Evolutionary conservation across 2,113 vertebrate genomes (phyloP).

Genomic region (Zosterops japonicus): DNA sequence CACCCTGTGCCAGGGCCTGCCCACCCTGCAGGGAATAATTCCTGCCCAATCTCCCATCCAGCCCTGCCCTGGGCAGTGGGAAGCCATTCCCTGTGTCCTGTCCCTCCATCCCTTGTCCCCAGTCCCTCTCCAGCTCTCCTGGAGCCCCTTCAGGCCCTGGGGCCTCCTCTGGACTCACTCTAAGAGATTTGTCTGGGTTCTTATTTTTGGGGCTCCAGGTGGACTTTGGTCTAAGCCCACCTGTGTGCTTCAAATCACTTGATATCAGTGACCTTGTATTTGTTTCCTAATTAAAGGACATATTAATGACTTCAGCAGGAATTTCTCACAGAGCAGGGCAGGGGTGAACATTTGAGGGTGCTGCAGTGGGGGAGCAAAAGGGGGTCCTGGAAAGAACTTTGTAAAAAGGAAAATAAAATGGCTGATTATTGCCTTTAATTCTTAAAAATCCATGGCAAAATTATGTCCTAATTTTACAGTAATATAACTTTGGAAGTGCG

Average conservation of each 20-base stretch:
- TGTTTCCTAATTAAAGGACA: background rate
- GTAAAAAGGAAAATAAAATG: background rate
- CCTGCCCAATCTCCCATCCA: rapidly evolving
- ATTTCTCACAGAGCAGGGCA: background rate
- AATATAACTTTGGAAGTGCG: background rate
- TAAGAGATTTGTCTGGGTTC: no score
- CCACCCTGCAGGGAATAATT: background rate
- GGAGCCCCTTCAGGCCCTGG: background rate
- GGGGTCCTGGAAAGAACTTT: background rate
- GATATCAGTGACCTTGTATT: background rate
- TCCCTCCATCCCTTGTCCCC: background rate
- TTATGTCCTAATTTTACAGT: background rate
- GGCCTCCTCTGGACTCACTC: background rate
- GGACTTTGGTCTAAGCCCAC: background rate
- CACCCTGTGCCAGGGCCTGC: background rate
- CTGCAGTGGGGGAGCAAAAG: background rate
- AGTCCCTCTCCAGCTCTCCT: background rate
- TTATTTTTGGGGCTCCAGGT: background rate
- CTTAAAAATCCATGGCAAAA: background rate
- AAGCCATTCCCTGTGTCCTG: background rate
- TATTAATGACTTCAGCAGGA: background rate
- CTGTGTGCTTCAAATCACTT: background rate
- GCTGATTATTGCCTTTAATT: background rate
- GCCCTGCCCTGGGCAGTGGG: background rate
- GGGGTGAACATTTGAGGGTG: background rate